Evolutionary conservation across 2,888 invertebrate species (phyloP).

Genomic region (Limnephilus auricula): DNA sequence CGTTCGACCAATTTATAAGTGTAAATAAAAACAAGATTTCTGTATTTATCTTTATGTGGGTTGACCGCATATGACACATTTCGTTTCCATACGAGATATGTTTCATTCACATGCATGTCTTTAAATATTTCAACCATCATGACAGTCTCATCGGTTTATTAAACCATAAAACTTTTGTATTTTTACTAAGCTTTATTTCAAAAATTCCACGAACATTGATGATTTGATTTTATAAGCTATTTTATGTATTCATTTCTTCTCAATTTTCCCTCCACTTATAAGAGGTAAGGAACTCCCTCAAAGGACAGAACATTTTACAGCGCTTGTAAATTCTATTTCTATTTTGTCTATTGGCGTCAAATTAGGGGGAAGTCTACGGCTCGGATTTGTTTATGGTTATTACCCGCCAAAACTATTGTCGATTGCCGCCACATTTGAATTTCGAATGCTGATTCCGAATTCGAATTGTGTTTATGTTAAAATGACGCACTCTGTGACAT

Average conservation of each 20-base stretch:
- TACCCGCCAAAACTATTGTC: constrained; percentile 48
- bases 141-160: neutral
- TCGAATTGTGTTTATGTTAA: constrained; percentile 46
- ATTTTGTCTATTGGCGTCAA: constrained; percentile 42
- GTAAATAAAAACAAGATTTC: constrained; percentile 47
- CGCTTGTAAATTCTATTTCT: constrained; percentile 43
- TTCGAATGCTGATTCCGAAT: constrained; percentile 25
- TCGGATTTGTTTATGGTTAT: constrained; percentile 56
- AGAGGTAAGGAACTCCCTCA: neutral
- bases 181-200: neutral
- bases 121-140: neutral
- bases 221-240: no score
- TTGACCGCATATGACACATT: neutral
- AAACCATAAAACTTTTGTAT: neutral
- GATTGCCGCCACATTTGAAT: constrained; percentile 42
- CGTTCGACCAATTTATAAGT: constrained; percentile 48
- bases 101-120: neutral
- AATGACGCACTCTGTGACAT: constrained; percentile 10
- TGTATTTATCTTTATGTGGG: constrained; percentile 47
- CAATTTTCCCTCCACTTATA: neutral
- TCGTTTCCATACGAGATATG: neutral
- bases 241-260: no score
- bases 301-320: neutral
- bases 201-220: no score
- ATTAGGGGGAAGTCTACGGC: constrained; percentile 44